phyloP scores from a whole-genome alignment of 2,113 vertebrate species.

The Bujurquina vittata region DNA sequence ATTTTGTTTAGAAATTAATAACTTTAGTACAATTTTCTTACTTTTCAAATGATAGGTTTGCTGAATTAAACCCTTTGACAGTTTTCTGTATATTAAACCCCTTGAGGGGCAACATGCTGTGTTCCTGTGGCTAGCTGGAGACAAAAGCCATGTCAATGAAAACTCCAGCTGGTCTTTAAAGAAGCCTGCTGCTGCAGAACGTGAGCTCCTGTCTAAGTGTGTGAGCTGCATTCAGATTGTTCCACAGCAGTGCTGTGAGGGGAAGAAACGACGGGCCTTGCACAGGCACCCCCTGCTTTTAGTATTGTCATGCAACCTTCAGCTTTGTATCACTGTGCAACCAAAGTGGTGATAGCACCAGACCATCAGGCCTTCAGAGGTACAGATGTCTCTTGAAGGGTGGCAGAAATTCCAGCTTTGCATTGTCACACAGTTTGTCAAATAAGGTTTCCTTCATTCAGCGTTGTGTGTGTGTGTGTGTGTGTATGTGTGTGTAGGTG shows the following conservation, averaged over 20 bases:
- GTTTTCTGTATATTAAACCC: neutral
- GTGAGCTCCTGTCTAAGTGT: neutral
- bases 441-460: slow-evolving; percentile 22
- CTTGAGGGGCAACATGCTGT: neutral
- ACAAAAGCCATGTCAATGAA: neutral
- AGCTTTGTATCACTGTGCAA: neutral
- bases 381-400: neutral
- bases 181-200: neutral
- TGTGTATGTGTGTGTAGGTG: slow-evolving; percentile 72
- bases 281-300: neutral
- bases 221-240: neutral
- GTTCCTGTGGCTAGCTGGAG: neutral
- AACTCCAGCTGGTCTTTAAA: neutral
- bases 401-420: neutral
- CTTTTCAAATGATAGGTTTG: neutral
- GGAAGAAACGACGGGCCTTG: neutral
- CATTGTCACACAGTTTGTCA: neutral
- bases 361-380: neutral
- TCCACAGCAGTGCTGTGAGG: neutral
- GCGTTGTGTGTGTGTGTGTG: slow-evolving; percentile 39
- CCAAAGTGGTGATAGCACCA: neutral
- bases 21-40: neutral
- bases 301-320: neutral
- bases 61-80: neutral
- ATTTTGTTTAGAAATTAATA: neutral